Evolutionary conservation across 2,797 vertebrate species (phyloP).

Genomic region (Lutra lutra): DNA sequence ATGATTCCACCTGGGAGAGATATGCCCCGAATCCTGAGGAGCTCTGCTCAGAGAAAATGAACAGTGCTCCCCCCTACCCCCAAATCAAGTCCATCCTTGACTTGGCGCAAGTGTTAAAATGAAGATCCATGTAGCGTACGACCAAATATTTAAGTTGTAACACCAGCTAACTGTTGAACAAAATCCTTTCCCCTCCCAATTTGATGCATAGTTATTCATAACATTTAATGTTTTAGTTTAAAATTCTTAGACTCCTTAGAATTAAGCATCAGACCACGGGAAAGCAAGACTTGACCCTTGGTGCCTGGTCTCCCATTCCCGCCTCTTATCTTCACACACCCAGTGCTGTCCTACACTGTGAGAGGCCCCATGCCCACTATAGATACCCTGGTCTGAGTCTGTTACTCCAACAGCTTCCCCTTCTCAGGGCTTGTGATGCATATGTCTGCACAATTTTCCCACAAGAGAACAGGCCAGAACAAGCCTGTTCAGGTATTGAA

Average conservation of each 20-base stretch:
- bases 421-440: neutral
- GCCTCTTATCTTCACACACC: neutral
- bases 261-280: neutral
- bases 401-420: neutral
- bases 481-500: neutral
- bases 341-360: fast-evolving
- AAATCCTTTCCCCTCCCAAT: neutral
- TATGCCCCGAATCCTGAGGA: neutral
- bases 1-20: neutral
- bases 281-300: neutral
- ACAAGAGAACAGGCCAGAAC: neutral
- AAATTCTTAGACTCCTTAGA: neutral
- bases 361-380: fast-evolving
- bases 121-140: neutral
- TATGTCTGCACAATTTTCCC: neutral
- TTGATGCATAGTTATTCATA: neutral
- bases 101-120: neutral
- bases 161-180: neutral
- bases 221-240: neutral
- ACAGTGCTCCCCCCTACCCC: fast-evolving
- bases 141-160: neutral
- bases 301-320: fast-evolving
- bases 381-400: neutral
- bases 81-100: neutral
- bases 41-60: neutral